Conservation (phyloP, 1,140 invertebrate genomes). For the Drosophila teissieri region DNA sequence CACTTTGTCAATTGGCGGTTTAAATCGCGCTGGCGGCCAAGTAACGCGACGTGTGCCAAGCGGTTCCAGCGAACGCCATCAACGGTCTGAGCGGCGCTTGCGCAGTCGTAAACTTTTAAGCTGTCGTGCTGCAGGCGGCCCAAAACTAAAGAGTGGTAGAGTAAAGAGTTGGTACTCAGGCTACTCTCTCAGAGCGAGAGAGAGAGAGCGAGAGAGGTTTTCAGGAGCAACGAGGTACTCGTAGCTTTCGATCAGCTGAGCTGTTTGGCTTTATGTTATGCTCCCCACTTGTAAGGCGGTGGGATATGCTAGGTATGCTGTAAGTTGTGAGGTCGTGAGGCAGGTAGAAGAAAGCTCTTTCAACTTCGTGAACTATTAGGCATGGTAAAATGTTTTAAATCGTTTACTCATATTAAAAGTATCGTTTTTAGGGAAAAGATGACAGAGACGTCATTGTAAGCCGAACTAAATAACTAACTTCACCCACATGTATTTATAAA, state of each 20-base stretch:
- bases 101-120: constrained; percentile 66
- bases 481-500: too few species aligned
- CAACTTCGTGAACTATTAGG: too few species aligned
- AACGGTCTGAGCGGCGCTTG: constrained; percentile 76
- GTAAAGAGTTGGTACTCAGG: background rate
- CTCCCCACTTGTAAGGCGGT: too few species aligned
- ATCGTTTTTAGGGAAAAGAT: too few species aligned
- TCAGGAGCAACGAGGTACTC: constrained; percentile 28
- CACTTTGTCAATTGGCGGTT: constrained; percentile 12
- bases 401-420: too few species aligned
- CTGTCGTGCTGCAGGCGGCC: constrained; percentile 20
- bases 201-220: constrained; percentile 7
- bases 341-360: too few species aligned
- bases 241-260: constrained; percentile 20
- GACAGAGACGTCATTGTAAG: too few species aligned
- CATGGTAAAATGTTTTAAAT: too few species aligned
- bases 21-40: constrained; percentile 27
- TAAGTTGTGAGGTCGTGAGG: too few species aligned
- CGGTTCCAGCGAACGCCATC: constrained; percentile 69
- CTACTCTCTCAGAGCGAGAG: constrained; percentile 1
- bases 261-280: too few species aligned
- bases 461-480: too few species aligned
- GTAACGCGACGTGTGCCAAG: constrained; percentile 63
- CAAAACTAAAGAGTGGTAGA: background rate
- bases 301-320: too few species aligned